Percentiles rank a stretch among this genome's conserved stretches.
Evolutionary conservation across 2,113 vertebrate species (phyloP).

Genomic region (Suricata suricatta): DNA sequence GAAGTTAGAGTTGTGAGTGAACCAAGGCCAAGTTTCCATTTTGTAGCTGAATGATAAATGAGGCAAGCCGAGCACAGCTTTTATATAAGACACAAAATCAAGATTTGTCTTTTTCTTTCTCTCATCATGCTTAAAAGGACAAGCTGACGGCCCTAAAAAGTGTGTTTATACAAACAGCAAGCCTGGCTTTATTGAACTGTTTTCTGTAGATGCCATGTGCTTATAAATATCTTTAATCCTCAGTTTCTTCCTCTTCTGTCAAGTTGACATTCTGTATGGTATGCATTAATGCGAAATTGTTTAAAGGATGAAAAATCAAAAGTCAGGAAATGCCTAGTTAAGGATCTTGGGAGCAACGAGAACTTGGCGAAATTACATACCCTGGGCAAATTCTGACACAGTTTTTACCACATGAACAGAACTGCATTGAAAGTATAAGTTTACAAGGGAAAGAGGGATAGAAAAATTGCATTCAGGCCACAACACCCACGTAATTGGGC

Average conservation of each 20-base stretch:
- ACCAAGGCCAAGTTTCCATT: conserved; percentile 48
- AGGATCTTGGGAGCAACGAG: conserved; percentile 52
- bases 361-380: conserved; percentile 51
- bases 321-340: conserved; percentile 66
- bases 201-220: background rate
- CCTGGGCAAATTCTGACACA: conserved; percentile 54
- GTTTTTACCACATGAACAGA: conserved; percentile 56
- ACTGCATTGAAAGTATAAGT: conserved; percentile 47
- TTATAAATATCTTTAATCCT: conserved; percentile 5
- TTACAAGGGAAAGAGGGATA: conserved; percentile 47
- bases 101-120: background rate
- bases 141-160: background rate
- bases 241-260: background rate
- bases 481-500: conserved; percentile 37
- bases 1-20: conserved; percentile 47
- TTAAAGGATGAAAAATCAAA: conserved; percentile 57
- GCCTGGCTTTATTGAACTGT: background rate
- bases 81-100: conserved; percentile 28
- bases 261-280: conserved; percentile 30
- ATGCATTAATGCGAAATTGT: conserved; percentile 35
- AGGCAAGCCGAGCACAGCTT: background rate
- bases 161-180: conserved; percentile 24
- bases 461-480: conserved; percentile 60
- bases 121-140: background rate
- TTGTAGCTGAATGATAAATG: conserved; percentile 58